phyloP scores from a whole-genome alignment of 2,797 vertebrate genomes.

The Acipenser transmontanus region DNA sequence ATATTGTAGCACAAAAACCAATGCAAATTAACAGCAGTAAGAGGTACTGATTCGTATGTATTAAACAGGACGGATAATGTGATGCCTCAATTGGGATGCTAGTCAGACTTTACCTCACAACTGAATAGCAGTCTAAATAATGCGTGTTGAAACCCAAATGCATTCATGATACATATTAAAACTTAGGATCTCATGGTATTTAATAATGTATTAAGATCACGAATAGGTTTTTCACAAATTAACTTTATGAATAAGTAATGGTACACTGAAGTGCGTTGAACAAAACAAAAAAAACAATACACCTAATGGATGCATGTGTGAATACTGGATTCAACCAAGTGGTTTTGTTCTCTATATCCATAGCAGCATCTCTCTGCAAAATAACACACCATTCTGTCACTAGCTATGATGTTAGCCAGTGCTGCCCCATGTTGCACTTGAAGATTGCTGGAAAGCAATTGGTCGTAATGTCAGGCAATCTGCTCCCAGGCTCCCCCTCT shows the following conservation, averaged over 20 bases:
- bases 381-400: background rate
- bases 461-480: constrained; percentile 3
- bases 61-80: too few species aligned
- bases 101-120: too few species aligned
- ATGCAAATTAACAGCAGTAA: too few species aligned
- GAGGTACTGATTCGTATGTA: too few species aligned
- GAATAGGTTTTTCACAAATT: background rate
- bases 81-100: too few species aligned
- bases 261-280: background rate
- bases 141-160: too few species aligned
- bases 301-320: background rate
- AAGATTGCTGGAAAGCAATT: background rate
- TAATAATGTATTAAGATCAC: background rate
- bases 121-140: too few species aligned
- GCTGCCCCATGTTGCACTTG: background rate
- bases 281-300: background rate
- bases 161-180: background rate
- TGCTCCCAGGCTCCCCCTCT: constrained; percentile 4
- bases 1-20: too few species aligned
- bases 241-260: background rate
- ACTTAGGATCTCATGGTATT: background rate
- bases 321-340: background rate
- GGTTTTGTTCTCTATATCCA: background rate
- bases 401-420: constrained; percentile 3
- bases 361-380: background rate